These are phyloP conservation scores for Anticlea derivata DNA, from an alignment of 2,888 invertebrate species.

Conservation along the genomic window DNA sequence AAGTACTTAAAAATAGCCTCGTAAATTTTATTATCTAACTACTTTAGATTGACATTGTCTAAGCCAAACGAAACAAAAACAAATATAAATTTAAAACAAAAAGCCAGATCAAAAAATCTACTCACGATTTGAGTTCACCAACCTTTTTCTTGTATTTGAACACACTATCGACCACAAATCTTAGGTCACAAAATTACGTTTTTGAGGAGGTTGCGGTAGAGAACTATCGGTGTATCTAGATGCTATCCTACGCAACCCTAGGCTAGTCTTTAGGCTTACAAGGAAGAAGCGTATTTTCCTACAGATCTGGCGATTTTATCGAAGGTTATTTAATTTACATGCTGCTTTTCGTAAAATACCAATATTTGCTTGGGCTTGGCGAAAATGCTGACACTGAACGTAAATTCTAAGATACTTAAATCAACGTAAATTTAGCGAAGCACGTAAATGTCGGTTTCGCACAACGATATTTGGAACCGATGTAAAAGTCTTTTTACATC, in stretches of 20 bases:
- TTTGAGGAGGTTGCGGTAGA: slow-evolving; percentile 17
- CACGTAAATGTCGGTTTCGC: no score
- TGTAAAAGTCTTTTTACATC: no score
- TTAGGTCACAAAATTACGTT: slow-evolving; percentile 20
- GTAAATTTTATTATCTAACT: no score
- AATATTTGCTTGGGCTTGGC: no score
- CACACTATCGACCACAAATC: slow-evolving; percentile 18
- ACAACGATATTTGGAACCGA: no score
- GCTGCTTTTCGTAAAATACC: slow-evolving; percentile 9
- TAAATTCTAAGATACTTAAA: no score
- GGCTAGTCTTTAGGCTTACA: slow-evolving; percentile 16
- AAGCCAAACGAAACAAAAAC: background rate
- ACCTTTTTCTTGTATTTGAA: slow-evolving; percentile 20
- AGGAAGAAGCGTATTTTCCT: slow-evolving; percentile 29
- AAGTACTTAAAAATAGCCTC: no score
- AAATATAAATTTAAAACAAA: background rate
- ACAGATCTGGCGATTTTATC: slow-evolving; percentile 28
- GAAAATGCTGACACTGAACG: no score
- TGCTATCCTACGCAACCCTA: slow-evolving; percentile 29
- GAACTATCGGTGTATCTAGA: slow-evolving; percentile 33
- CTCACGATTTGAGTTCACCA: slow-evolving; percentile 23
- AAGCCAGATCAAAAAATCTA: background rate
- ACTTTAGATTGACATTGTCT: no score
- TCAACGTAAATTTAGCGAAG: no score
- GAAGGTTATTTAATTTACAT: slow-evolving; percentile 19